Base-by-base conservation (phyloP, 2,888 invertebrate genomes). In the Parascotia fuliginaria region DNA sequence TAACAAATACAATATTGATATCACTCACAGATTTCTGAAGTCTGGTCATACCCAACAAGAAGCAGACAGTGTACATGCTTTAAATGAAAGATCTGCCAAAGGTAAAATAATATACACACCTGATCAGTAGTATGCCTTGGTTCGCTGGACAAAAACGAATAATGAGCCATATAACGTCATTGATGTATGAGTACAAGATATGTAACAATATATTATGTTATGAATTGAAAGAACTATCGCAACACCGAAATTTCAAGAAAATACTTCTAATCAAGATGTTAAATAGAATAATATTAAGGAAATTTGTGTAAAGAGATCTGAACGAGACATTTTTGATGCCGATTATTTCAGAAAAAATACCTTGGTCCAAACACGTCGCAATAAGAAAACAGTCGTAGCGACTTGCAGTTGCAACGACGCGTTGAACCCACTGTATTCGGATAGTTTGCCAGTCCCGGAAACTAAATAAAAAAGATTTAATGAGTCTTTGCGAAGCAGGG, bases 41-140 rank as follows among this genome's bases (percentile, higher is more conserved):
- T 37, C 31, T n/a, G 53, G 50, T 12, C 58, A 54, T 13, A 58
- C 48, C 2, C 54, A 58, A 41, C 32, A 44, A 14, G 48, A 49
- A 28, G 42, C 33, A 34, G 16, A 48, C 41, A 32, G 43, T 32
- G 6, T 47, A 33, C 22, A 37, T 37, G 24, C 6, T 37, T 7
- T 14, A 9, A 22, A 22, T 9, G 37, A 29, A 11, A 29, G 29
- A 29, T 29, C 1, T 29, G 2, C 29, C 3, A 29, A 29, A 6
- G 29, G 29, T 5, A 29, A 29, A 12, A 29, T 29, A 11, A 29
- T 29, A 11, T 29, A 29, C 11, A 29, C 29, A 1, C 29, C 29
- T 12, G 29, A 29, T 11, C 29, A 29, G 7, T 29, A 12, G 15
- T 13, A 37, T 13, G 9, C 14, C 7, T 36, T 36, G 7, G 13